These are phyloP conservation scores for Plectus sambesii DNA, from an alignment of 1,140 invertebrate genomes.

Conservation along the genomic window DNA sequence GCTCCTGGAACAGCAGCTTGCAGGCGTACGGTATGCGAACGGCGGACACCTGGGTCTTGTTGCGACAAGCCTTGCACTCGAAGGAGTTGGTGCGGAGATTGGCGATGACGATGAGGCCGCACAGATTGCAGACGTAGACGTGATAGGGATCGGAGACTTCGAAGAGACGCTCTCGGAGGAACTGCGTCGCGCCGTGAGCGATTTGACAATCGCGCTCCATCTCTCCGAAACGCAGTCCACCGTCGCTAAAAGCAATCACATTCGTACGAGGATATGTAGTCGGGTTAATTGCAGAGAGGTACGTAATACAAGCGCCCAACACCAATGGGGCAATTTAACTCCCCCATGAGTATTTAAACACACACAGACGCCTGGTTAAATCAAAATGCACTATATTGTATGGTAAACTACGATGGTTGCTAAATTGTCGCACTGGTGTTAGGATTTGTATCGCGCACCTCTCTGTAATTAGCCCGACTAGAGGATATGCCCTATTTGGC, in stretches of 20 bases:
- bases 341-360: too few species aligned
- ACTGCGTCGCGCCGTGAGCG: slow-evolving; percentile 93
- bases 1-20: slow-evolving; percentile 92
- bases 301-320: too few species aligned
- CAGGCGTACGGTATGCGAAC: slow-evolving; percentile 89
- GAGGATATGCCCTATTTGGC: too few species aligned
- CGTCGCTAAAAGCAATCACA: slow-evolving; percentile 71
- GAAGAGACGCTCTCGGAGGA: slow-evolving; percentile 83
- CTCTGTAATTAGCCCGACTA: too few species aligned
- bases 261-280: too few species aligned
- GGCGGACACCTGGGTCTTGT: slow-evolving; percentile 61
- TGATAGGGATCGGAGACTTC: slow-evolving; percentile 96
- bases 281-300: too few species aligned
- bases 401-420: too few species aligned
- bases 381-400: too few species aligned
- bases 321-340: too few species aligned
- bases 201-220: slow-evolving; percentile 99
- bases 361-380: too few species aligned
- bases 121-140: slow-evolving; percentile 93
- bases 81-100: slow-evolving; percentile 94
- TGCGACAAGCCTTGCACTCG: slow-evolving; percentile 65
- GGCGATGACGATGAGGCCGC: slow-evolving; percentile 89
- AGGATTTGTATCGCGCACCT: too few species aligned
- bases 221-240: slow-evolving; percentile 93
- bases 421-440: too few species aligned